Conservation (phyloP, 2,888 invertebrate genomes). For the Drosophila hamatofila region DNA sequence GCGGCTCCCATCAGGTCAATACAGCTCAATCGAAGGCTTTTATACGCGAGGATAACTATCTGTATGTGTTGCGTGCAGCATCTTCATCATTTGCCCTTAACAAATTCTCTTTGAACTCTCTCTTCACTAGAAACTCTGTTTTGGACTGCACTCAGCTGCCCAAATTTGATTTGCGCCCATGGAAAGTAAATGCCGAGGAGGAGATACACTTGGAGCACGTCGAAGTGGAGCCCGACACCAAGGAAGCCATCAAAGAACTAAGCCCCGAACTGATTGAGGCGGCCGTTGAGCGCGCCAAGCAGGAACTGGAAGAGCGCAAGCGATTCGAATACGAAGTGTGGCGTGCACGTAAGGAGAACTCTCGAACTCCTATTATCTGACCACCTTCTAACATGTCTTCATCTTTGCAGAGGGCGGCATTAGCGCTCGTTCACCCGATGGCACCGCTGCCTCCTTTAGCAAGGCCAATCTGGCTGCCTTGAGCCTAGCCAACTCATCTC, state of each 20-base stretch:
- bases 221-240: slow-evolving; percentile 82
- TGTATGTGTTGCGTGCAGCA: slow-evolving; percentile 87
- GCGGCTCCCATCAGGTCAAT: slow-evolving; percentile 89
- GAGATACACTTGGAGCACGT: slow-evolving; percentile 76
- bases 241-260: slow-evolving; percentile 88
- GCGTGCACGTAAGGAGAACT: slow-evolving; percentile 88
- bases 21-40: slow-evolving; percentile 94
- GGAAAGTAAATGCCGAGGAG: slow-evolving; percentile 86
- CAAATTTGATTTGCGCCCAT: slow-evolving; percentile 89
- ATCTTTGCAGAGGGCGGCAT: slow-evolving; percentile 89
- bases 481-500: slow-evolving; percentile 93
- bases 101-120: background rate
- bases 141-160: slow-evolving; percentile 91
- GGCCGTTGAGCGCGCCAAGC: slow-evolving; percentile 92
- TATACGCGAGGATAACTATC: slow-evolving; percentile 92
- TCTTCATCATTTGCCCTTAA: background rate
- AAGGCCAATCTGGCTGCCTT: slow-evolving; percentile 94
- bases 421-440: slow-evolving; percentile 94
- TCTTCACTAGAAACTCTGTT: slow-evolving; percentile 87
- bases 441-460: slow-evolving; percentile 95
- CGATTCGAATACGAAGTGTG: slow-evolving; percentile 93
- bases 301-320: slow-evolving; percentile 90
- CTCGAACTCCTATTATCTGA: background rate
- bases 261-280: slow-evolving; percentile 90
- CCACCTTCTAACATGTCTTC: background rate